phyloP scores from a whole-genome alignment of 2,797 vertebrate genomes.

The Morus bassanus region DNA sequence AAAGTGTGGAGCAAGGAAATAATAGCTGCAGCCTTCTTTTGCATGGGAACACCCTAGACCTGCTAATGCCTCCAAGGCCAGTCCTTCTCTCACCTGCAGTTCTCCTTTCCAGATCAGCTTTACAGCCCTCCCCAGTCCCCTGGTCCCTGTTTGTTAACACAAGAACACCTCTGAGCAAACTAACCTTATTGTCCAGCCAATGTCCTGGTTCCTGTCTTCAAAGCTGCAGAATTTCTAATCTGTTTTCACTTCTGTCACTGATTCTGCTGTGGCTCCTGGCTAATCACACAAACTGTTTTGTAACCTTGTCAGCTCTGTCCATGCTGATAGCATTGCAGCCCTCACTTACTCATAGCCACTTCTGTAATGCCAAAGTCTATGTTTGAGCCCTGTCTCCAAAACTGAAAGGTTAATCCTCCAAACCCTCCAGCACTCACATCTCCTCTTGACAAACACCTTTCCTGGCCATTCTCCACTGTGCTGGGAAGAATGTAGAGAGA shows the following conservation, averaged over 20 bases:
- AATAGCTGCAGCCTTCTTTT: background rate
- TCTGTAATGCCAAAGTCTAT: background rate
- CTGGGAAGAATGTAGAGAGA: constrained; percentile 9
- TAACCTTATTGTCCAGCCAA: background rate
- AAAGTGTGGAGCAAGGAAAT: background rate
- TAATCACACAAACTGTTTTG: constrained; percentile 29
- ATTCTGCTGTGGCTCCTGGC: background rate
- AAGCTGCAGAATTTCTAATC: constrained; percentile 21
- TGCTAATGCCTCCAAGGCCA: background rate
- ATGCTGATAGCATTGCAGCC: background rate
- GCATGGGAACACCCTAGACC: background rate
- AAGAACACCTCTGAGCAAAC: background rate
- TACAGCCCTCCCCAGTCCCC: background rate
- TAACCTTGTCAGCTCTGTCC: constrained; percentile 31
- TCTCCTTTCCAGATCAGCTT: background rate
- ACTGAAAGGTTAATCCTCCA: constrained; percentile 5
- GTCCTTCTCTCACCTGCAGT: background rate
- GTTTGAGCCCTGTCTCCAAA: constrained; percentile 2
- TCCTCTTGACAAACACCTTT: constrained; percentile 10
- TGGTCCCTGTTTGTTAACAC: background rate
- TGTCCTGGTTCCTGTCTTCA: background rate
- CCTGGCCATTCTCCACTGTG: background rate
- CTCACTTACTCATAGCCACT: background rate
- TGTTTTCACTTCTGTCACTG: constrained; percentile 33
- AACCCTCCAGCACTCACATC: background rate